These are phyloP conservation scores for Thymelicus sylvestris DNA, from an alignment of 2,888 invertebrate species.

Conservation along the genomic window DNA sequence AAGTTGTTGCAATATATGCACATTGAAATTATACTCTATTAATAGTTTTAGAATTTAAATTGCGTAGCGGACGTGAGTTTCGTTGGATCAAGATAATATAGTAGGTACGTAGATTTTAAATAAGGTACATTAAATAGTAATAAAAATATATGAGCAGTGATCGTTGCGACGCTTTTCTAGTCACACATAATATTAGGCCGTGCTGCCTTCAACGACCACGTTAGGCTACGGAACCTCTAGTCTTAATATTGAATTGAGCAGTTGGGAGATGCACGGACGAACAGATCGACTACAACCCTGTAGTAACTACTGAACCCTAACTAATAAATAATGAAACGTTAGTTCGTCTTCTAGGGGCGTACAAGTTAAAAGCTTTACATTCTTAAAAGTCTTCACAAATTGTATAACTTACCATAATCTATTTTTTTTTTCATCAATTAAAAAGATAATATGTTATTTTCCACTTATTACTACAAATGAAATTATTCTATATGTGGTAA, in stretches of 20 bases:
- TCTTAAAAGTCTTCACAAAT: slow-evolving; percentile 78
- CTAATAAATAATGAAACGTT: slow-evolving; percentile 65
- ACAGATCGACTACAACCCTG: slow-evolving; percentile 79
- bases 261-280: slow-evolving; percentile 78
- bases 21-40: slow-evolving; percentile 22
- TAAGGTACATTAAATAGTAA: slow-evolving; percentile 32
- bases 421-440: slow-evolving; percentile 63
- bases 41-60: slow-evolving; percentile 34
- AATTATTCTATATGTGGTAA: slow-evolving; percentile 49
- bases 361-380: slow-evolving; percentile 76
- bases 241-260: slow-evolving; percentile 80
- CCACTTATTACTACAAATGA: slow-evolving; percentile 64
- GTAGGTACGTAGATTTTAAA: slow-evolving; percentile 22
- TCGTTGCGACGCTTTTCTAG: slow-evolving; percentile 45
- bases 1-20: slow-evolving; percentile 13
- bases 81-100: slow-evolving; percentile 33
- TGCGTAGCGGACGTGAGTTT: slow-evolving; percentile 36
- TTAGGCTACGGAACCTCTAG: slow-evolving; percentile 64
- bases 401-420: slow-evolving; percentile 76
- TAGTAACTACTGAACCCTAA: slow-evolving; percentile 75
- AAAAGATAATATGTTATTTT: slow-evolving; percentile 55
- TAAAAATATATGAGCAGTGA: slow-evolving; percentile 43
- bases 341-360: slow-evolving; percentile 71
- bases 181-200: slow-evolving; percentile 63
- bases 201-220: slow-evolving; percentile 63